Base-by-base conservation (phyloP, 1,140 invertebrate genomes). In the Drosophila pseudoobscura region DNA sequence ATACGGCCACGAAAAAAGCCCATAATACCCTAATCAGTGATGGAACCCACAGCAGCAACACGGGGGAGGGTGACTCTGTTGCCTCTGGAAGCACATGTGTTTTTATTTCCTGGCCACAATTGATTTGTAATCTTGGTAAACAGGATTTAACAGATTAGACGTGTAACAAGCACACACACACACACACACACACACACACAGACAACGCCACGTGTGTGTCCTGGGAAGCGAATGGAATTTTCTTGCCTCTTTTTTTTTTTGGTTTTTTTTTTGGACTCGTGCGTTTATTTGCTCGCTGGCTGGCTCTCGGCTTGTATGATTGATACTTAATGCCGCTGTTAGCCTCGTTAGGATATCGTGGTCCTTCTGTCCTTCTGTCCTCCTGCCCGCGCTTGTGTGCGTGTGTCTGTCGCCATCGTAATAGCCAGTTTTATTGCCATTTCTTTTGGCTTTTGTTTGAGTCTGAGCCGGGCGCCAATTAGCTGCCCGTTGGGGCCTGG, bases 81-180 rank as follows among this genome's bases (percentile, higher is more conserved):
- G 29, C 29, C 29, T 2, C 0, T 35, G 35, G 35, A 29, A 56
- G 47, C 80, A 58, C 80, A 79, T 85, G 76, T 85, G 82, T 82
- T 87, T 85, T 85, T 85, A 85, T 85, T 80, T 87, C 63, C 65
- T 88, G 78, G 75, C 83, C 82, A 87, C 83, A 87, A 87, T 87
- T 87, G 82, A 87, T 87, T 87, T 87, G 83, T 87, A 87, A 87
- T 87, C 82, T 87, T 78, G 75, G 82, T 82, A 87, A 88, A 87
- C 82, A 87, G 82, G 83, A 87, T 87, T 87, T 82, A 87, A 88
- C 82, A 87, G 82, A 87, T 87, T 87, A 88, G 78, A 87, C 83
- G 82, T 87, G 78, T 87, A 88, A 88, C 83, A 87, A 88, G 82
- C 65, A 68, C 2, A 51, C 46, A 41, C 54, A 41, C 51, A 17